These are phyloP conservation scores for Lithophane semibrunnea DNA, from an alignment of 2,888 invertebrate genomes.

Conservation along the genomic window DNA sequence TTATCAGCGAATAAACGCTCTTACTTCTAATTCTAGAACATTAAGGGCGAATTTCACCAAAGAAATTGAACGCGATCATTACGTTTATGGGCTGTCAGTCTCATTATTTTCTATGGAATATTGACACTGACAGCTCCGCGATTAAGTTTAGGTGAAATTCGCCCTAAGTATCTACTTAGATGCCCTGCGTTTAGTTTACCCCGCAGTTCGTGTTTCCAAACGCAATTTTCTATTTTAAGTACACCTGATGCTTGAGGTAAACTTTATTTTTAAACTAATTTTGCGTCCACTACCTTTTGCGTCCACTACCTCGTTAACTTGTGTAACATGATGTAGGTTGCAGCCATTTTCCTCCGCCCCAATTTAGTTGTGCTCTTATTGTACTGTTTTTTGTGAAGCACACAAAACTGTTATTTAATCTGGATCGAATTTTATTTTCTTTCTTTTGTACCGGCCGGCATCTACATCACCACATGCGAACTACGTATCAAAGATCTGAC, in stretches of 20 bases:
- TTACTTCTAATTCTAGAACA: background rate
- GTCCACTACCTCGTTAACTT: background rate
- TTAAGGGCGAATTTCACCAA: too few species aligned
- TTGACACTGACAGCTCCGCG: too few species aligned
- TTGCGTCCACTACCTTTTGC: background rate
- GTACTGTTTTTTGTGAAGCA: too few species aligned
- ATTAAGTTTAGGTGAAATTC: too few species aligned
- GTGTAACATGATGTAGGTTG: background rate
- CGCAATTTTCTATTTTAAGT: conserved; percentile 26
- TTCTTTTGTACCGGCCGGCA: too few species aligned
- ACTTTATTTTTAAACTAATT: conserved; percentile 26
- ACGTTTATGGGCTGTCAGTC: too few species aligned
- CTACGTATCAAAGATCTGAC: too few species aligned
- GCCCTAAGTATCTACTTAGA: too few species aligned
- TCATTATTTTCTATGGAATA: too few species aligned
- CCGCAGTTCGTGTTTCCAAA: conserved; percentile 12
- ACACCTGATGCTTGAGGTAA: conserved; percentile 9
- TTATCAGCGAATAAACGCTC: background rate
- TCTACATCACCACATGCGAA: too few species aligned
- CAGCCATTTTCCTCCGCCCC: background rate
- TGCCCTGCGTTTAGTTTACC: conserved; percentile 3
- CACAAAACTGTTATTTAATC: background rate
- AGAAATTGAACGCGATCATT: too few species aligned
- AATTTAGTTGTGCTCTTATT: background rate
- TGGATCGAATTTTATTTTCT: background rate